Percentiles rank a stretch among this genome's conserved stretches.
These are phyloP conservation scores for Tachyglossus aculeatus DNA, from an alignment of 2,797 vertebrate genomes.

Conservation along the genomic window DNA sequence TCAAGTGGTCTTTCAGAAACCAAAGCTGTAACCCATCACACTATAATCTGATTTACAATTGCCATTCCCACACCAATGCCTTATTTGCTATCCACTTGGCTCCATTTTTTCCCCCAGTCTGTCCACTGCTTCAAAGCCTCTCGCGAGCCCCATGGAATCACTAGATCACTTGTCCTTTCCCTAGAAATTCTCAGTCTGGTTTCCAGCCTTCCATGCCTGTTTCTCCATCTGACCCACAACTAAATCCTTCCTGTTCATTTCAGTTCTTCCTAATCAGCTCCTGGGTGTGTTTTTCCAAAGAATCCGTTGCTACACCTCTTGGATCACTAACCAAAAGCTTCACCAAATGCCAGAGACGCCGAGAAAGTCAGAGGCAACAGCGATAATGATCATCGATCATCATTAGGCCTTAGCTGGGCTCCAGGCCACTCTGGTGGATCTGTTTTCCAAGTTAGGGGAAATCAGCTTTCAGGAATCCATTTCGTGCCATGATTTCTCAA, in stretches of 20 bases:
- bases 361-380: not conserved
- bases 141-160: too few species aligned
- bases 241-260: not conserved
- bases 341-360: not conserved
- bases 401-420: slow-evolving; percentile 18
- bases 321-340: slow-evolving; percentile 22
- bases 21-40: too few species aligned
- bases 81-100: too few species aligned
- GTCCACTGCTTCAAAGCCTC: too few species aligned
- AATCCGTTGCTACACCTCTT: not conserved
- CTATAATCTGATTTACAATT: too few species aligned
- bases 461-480: slow-evolving; percentile 36
- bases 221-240: not conserved
- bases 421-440: not conserved
- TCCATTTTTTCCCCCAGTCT: too few species aligned
- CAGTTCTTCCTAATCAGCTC: too few species aligned
- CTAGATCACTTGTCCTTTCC: too few species aligned
- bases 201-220: not conserved
- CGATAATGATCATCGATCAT: slow-evolving; percentile 18
- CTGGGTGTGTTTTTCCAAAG: too few species aligned
- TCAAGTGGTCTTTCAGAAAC: too few species aligned
- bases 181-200: not conserved
- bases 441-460: slow-evolving; percentile 46
- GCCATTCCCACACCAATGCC: too few species aligned
- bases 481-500: too few species aligned